phyloP scores from a whole-genome alignment of 2,888 invertebrate species.

The Diloba caeruleocephala region DNA sequence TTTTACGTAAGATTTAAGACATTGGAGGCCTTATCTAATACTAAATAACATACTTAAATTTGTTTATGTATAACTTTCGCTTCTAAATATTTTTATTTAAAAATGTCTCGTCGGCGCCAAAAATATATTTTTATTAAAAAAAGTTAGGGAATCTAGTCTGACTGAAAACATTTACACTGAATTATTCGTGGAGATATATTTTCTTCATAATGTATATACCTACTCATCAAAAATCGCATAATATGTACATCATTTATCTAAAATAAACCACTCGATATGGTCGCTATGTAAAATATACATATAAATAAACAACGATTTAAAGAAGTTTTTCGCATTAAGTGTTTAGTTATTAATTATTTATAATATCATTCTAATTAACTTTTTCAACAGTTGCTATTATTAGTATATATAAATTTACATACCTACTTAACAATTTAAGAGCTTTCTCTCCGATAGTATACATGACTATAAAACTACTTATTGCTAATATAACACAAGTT shows the following conservation, averaged over 20 bases:
- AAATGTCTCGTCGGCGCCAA: too few relatives aligned
- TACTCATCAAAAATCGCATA: constrained; percentile 24
- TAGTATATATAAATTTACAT: constrained; percentile 54
- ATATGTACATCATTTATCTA: constrained; percentile 25
- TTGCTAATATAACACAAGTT: constrained; percentile 71
- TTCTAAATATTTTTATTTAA: too few relatives aligned
- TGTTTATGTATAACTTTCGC: too few relatives aligned
- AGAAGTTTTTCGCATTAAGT: constrained; percentile 48
- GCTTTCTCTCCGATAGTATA: constrained; percentile 66
- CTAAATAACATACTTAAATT: too few relatives aligned
- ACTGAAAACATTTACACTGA: constrained; percentile 5
- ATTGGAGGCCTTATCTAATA: too few relatives aligned
- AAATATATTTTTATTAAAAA: too few relatives aligned
- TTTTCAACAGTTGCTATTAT: constrained; percentile 56
- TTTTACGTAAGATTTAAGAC: too few relatives aligned
- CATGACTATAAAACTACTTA: constrained; percentile 67
- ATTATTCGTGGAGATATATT: constrained; percentile 11
- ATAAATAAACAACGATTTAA: constrained; percentile 40
- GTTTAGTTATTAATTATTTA: constrained; percentile 51
- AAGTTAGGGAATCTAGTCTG: neutral
- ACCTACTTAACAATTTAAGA: constrained; percentile 57
- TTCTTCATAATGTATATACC: constrained; percentile 6
- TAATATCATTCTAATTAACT: constrained; percentile 52
- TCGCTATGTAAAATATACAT: constrained; percentile 45
- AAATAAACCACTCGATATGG: constrained; percentile 32